Evolutionary conservation across 2,888 invertebrate species (phyloP).

Genomic region (Pandemis cinnamomeana): DNA sequence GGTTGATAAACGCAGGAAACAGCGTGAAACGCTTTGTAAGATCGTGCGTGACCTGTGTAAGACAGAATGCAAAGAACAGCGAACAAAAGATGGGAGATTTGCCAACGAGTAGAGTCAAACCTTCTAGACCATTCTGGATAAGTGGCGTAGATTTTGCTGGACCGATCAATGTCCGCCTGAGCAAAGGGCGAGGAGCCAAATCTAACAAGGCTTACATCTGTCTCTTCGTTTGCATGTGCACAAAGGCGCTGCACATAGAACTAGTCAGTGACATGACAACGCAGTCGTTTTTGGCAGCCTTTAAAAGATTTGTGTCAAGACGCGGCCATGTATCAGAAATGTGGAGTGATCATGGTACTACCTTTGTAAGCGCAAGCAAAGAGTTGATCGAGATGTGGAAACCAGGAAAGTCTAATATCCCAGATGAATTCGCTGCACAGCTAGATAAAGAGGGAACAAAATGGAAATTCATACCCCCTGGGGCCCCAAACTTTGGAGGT

Average conservation of each 20-base stretch:
- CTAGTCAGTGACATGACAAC: slow-evolving; percentile 15
- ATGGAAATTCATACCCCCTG: slow-evolving; percentile 36
- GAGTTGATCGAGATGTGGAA: slow-evolving; percentile 5
- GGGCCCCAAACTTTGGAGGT: slow-evolving; percentile 16
- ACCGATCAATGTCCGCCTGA: neutral
- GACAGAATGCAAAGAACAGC: neutral
- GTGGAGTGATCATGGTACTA: slow-evolving; percentile 32
- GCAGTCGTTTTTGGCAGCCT: slow-evolving; percentile 14
- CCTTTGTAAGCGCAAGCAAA: slow-evolving; percentile 21
- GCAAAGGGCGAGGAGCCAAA: slow-evolving; percentile 6
- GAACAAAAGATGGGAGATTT: slow-evolving; percentile 4
- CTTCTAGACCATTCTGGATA: neutral
- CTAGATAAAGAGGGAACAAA: neutral
- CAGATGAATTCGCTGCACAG: neutral
- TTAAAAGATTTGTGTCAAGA: slow-evolving; percentile 19
- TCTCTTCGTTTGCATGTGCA: slow-evolving; percentile 20
- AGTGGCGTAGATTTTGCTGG: slow-evolving; percentile 12
- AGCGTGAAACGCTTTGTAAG: neutral
- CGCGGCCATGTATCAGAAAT: slow-evolving; percentile 13
- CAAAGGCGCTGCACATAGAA: slow-evolving; percentile 3
- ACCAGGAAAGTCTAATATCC: neutral
- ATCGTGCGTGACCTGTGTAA: slow-evolving; percentile 1
- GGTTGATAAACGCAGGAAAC: neutral
- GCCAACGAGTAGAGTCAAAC: slow-evolving; percentile 14
- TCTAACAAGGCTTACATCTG: slow-evolving; percentile 17